Conservation (phyloP, 1,140 invertebrate species). For the Drosophila novamexicana region DNA sequence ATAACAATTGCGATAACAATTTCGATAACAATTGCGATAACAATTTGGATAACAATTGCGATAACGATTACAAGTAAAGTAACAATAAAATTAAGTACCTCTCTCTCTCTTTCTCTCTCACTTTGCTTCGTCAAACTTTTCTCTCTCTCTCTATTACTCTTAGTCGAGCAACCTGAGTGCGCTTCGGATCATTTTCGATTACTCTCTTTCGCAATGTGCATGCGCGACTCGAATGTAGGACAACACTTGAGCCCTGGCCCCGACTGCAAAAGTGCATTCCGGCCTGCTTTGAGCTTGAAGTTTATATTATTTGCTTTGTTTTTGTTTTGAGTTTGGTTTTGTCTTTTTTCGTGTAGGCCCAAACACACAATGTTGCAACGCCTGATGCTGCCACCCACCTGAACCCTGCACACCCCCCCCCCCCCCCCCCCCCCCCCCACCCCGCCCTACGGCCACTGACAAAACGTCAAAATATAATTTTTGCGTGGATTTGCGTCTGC, state of each 20-base stretch:
- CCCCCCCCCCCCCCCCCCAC: not conserved
- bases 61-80: too few species aligned
- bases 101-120: too few species aligned
- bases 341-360: constrained; percentile 44
- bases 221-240: too few species aligned
- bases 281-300: constrained; percentile 17
- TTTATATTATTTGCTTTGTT: constrained; percentile 12
- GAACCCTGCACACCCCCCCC: not conserved
- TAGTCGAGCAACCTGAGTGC: not conserved
- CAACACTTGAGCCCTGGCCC: constrained; percentile 32
- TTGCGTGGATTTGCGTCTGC: constrained; percentile 73
- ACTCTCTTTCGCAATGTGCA: too few species aligned
- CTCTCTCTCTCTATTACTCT: not conserved
- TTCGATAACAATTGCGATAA: too few species aligned
- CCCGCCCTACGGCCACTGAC: constrained; percentile 48
- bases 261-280: constrained; percentile 57
- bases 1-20: too few species aligned
- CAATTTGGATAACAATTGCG: too few species aligned
- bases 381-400: constrained; percentile 16
- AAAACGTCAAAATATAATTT: constrained; percentile 81
- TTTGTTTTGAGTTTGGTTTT: constrained; percentile 3
- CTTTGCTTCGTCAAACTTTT: too few species aligned
- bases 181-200: not conserved
- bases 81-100: too few species aligned
- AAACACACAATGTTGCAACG: constrained; percentile 2